Evolutionary conservation across 2,797 vertebrate species (phyloP), one percentile per base, ranked within the genome.

Genomic region (Caiman crocodilus): DNA sequence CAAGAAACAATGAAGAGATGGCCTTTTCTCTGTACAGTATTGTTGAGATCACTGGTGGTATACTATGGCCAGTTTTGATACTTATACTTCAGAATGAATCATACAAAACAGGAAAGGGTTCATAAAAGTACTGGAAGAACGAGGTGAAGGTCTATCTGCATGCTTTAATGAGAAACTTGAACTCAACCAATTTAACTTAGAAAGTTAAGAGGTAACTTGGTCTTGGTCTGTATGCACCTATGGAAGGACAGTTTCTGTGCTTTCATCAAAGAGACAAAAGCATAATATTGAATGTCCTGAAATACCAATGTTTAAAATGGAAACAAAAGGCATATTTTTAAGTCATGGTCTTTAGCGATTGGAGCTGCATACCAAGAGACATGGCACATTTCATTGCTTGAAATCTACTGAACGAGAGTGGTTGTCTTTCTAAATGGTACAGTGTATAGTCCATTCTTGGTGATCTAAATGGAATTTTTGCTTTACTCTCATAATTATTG

Each of bases 1-100:
- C 6, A 1, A 1, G 23, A 10, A 76, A 79, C 28, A 17, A 1
- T 5, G 1, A 71, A 28, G 35, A 84, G 20, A 1, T 61, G 81
- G 60, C 64, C 60, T 50, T 60, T 13, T 14, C n/a, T 82, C 61
- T 0, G 0, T 5, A 4, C 3, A 0, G 20, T 58, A 71, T 69
- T 83, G 50, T 59, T 73, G 30, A 67, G 32, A 50, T 57, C 59
- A 10, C 4, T n/a, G 69, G 42, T 25, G 11, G 35, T 35, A 71
- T 42, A 61, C 60, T 11, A 1, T n/a, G 56, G 13, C 55, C 63
- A 65, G 32, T 85, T 55, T 85, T 76, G 65, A 69, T 76, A 67
- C 67, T 25, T 21, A 0, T 60, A 84, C n/a, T 50, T 84, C 67
- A 59, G 0, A 50, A 14, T 42, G 21, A 73, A 42, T 35, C 12